Evolutionary conservation across 1,140 invertebrate species (phyloP).

Genomic region (Cydia strobilella): DNA sequence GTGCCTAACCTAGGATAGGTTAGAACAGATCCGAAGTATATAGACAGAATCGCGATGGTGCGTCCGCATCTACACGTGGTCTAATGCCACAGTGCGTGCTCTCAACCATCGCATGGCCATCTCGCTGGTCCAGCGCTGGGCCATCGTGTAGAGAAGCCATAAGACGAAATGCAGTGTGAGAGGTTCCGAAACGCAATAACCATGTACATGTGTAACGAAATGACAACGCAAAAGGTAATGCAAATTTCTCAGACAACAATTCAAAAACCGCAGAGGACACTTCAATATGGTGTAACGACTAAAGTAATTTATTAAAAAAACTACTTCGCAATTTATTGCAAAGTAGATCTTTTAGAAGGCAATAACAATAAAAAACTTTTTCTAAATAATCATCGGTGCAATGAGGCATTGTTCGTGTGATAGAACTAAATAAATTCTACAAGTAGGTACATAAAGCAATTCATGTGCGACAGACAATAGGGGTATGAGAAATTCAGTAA

Average conservation of each 20-base stretch:
- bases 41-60: too few species aligned
- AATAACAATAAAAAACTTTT: background rate
- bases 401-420: background rate
- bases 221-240: background rate
- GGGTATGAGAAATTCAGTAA: too few species aligned
- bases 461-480: too few species aligned
- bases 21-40: too few species aligned
- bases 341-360: background rate
- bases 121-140: too few species aligned
- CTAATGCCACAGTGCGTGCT: too few species aligned
- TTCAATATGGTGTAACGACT: background rate
- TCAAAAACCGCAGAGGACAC: background rate
- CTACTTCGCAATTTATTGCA: slow-evolving; percentile 13
- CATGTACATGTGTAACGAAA: background rate
- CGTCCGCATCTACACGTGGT: too few species aligned
- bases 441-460: too few species aligned
- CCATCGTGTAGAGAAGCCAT: too few species aligned
- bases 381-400: background rate
- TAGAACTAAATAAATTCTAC: background rate
- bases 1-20: too few species aligned
- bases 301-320: slow-evolving; percentile 6
- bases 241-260: background rate
- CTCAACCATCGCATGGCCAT: too few species aligned
- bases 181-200: background rate
- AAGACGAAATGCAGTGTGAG: too few species aligned